Evolutionary conservation across 2,113 vertebrate species (phyloP).

Genomic region (Tympanuchus pallidicinctus): DNA sequence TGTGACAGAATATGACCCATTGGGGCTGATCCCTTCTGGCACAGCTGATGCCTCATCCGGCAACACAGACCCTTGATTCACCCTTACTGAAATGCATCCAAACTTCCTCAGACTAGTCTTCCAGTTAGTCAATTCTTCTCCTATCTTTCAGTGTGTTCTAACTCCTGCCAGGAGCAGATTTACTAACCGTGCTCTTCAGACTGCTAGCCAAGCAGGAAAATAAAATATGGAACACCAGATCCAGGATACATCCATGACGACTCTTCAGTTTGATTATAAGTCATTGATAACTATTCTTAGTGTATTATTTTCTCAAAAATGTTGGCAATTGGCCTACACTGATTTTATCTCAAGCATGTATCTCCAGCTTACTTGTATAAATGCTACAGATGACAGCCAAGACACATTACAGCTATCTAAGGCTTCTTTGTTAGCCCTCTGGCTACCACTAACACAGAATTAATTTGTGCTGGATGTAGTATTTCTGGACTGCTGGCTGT

Average conservation of each 20-base stretch:
- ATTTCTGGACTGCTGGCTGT: conserved; percentile 29
- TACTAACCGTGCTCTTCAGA: background rate
- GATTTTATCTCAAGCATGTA: background rate
- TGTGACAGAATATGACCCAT: background rate
- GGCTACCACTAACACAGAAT: conserved; percentile 22
- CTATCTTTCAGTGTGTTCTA: background rate
- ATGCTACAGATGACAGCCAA: background rate
- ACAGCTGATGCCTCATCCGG: background rate
- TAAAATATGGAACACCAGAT: conserved; percentile 3
- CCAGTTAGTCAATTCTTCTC: background rate
- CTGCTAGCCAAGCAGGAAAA: background rate
- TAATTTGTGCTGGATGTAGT: conserved; percentile 16
- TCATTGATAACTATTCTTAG: background rate
- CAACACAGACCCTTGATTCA: conserved; percentile 1
- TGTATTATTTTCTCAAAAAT: background rate
- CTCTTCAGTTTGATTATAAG: background rate
- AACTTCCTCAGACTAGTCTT: conserved; percentile 21
- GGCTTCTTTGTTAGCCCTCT: conserved; percentile 20
- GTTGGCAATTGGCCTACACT: background rate
- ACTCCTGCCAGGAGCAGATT: background rate
- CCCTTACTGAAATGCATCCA: conserved; percentile 7
- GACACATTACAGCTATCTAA: background rate
- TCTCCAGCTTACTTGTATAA: background rate
- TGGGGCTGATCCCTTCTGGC: conserved; percentile 14
- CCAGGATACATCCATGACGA: background rate